Evolutionary conservation across 1,140 invertebrate species (phyloP).

Genomic region (Wasmannia auropunctata): DNA sequence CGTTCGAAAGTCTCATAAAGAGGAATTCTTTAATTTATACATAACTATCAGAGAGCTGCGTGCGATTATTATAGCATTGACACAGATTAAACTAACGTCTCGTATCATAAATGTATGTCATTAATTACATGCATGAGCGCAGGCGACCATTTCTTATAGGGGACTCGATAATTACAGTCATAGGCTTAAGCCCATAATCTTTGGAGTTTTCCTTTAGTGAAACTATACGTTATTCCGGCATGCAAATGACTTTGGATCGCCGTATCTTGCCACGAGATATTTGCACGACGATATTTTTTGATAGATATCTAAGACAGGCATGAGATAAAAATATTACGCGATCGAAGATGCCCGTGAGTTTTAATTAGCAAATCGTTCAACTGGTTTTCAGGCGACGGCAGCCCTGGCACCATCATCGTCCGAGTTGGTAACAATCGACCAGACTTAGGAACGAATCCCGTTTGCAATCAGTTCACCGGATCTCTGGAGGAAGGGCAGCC

Average conservation of each 20-base stretch:
- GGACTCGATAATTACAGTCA: neutral
- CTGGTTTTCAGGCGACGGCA: conserved; percentile 85
- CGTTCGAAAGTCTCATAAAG: neutral
- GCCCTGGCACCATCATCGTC: conserved; percentile 94
- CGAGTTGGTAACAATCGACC: conserved; percentile 97
- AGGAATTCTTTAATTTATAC: neutral
- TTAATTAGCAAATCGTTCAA: neutral
- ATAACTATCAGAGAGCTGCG: neutral
- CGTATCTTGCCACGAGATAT: neutral
- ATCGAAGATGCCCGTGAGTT: neutral
- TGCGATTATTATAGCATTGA: conserved; percentile 23
- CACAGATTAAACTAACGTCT: conserved; percentile 23
- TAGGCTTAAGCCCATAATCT: neutral
- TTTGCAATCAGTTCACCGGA: conserved; percentile 96
- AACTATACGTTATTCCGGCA: neutral
- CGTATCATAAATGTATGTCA: neutral
- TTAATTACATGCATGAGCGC: conserved; percentile 21
- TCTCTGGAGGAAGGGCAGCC: conserved; percentile 95
- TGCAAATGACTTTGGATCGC: neutral
- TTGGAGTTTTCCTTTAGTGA: conserved; percentile 6
- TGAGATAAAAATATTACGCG: neutral
- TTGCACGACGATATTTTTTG: neutral
- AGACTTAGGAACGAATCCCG: conserved; percentile 95
- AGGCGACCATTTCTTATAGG: neutral
- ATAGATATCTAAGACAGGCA: neutral